Conservation (phyloP, 1,140 invertebrate genomes). For the Drosophila obscura region DNA sequence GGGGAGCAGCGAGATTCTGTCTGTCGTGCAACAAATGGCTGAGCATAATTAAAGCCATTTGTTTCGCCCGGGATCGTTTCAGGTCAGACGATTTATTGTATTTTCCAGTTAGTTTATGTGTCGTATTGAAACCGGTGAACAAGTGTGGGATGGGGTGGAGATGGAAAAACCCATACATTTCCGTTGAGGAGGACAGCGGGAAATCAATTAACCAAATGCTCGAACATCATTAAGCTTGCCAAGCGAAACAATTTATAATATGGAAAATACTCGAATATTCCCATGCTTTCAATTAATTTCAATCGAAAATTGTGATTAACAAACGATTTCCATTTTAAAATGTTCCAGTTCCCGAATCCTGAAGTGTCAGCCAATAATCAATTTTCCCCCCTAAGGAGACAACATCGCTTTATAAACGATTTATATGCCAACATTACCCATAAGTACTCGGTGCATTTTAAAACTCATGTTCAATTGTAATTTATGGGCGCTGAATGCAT, state of each 20-base stretch:
- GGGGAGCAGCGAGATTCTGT: conserved; percentile 2
- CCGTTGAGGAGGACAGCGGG: conserved; percentile 1
- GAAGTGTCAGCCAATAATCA: conserved; percentile 43
- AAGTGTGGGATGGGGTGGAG: conserved; percentile 7
- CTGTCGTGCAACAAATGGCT: conserved; percentile 48
- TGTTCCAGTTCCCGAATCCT: conserved; percentile 10
- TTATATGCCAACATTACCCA: conserved; percentile 43
- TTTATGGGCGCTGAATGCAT: conserved; percentile 30
- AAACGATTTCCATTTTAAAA: conserved; percentile 26
- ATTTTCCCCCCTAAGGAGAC: conserved; percentile 23
- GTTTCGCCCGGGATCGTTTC: conserved; percentile 51
- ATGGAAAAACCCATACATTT: conserved; percentile 24
- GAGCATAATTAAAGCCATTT: conserved; percentile 79
- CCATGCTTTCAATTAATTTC: conserved; percentile 28
- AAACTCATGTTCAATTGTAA: conserved; percentile 45
- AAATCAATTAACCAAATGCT: conserved; percentile 55
- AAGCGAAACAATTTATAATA: conserved; percentile 33
- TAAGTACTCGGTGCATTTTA: conserved; percentile 31
- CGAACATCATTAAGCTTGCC: conserved; percentile 34
- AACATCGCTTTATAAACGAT: conserved; percentile 20
- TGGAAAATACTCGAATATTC: conserved; percentile 30
- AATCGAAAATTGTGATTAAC: conserved; percentile 42
- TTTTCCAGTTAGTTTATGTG: conserved; percentile 69
- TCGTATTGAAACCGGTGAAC: conserved; percentile 52
- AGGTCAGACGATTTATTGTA: conserved; percentile 73